A percentile compares a stretch with the other conserved stretches of the same genome.
phyloP scores from a whole-genome alignment of 2,797 vertebrate genomes.

The Mormyrus hasselquistii region DNA sequence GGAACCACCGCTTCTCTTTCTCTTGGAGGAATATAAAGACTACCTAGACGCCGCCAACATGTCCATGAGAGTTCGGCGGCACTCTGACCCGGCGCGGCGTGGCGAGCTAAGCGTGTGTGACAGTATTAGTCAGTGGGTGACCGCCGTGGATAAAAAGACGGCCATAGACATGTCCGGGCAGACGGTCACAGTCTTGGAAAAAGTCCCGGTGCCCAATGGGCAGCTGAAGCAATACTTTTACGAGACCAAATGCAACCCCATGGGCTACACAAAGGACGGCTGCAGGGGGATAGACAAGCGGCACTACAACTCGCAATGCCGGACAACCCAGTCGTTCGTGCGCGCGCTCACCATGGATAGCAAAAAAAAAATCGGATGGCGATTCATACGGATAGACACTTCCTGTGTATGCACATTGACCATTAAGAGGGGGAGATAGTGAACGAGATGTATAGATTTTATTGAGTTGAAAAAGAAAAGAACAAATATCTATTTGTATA shows the following conservation, averaged over 20 bases:
- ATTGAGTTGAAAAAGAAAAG: slow-evolving; percentile 89
- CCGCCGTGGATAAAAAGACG: slow-evolving; percentile 98
- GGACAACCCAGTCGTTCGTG: slow-evolving; percentile 99
- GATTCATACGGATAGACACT: slow-evolving; percentile 99
- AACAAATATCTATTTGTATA: slow-evolving; percentile 99
- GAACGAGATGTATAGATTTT: slow-evolving; percentile 96
- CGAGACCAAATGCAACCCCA: slow-evolving; percentile 99
- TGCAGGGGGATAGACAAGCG: slow-evolving; percentile 99
- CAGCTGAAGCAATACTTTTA: slow-evolving; percentile 99
- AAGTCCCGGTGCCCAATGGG: slow-evolving; percentile 94
- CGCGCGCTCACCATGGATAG: slow-evolving; percentile 99
- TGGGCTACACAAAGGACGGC: slow-evolving; percentile 97
- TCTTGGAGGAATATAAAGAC: slow-evolving; percentile 99
- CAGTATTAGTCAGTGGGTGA: slow-evolving; percentile 99
- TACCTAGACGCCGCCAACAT: slow-evolving; percentile 98
- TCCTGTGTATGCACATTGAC: slow-evolving; percentile 99
- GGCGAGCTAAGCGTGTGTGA: slow-evolving; percentile 98
- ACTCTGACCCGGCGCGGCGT: slow-evolving; percentile 91
- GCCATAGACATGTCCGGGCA: slow-evolving; percentile 99
- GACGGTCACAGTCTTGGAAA: slow-evolving; percentile 94
- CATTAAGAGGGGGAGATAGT: slow-evolving; percentile 99
- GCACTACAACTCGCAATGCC: slow-evolving; percentile 99
- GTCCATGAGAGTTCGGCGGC: slow-evolving; percentile 96
- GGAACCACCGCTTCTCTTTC: slow-evolving; percentile 97
- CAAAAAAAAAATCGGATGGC: slow-evolving; percentile 98